Percentiles rank a stretch among this genome's conserved stretches.
phyloP scores from a whole-genome alignment of 2,113 vertebrate genomes.

The Coreoperca whiteheadi region DNA sequence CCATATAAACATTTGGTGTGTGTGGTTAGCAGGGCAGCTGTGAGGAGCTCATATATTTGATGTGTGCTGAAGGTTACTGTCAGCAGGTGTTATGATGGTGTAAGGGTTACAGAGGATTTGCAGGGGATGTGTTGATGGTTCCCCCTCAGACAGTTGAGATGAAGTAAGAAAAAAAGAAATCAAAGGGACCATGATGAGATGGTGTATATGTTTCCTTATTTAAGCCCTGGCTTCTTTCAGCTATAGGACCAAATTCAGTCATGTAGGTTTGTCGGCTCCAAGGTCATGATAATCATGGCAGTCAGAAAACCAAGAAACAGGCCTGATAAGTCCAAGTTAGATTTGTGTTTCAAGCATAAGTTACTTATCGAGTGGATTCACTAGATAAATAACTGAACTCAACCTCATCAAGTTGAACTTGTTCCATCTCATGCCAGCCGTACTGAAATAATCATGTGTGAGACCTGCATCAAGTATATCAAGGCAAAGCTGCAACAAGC shows the following conservation, averaged over 20 bases:
- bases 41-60: conserved; percentile 24
- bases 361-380: conserved; percentile 25
- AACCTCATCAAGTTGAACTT: conserved; percentile 41
- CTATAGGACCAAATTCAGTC: not conserved
- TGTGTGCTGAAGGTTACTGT: conserved; percentile 57
- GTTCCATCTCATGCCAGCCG: conserved; percentile 6
- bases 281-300: conserved; percentile 47
- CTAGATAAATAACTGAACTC: conserved; percentile 49
- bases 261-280: conserved; percentile 25
- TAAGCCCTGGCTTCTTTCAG: not conserved
- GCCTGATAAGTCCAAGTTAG: not conserved
- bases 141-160: conserved; percentile 11
- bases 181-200: not conserved
- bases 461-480: not conserved
- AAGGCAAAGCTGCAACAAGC: not conserved
- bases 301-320: conserved; percentile 22
- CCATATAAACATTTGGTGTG: not conserved
- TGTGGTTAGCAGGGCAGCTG: not conserved
- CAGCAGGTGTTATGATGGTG: conserved; percentile 35
- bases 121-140: conserved; percentile 23
- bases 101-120: conserved; percentile 24
- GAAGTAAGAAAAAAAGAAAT: conserved; percentile 18
- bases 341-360: conserved; percentile 1
- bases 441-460: not conserved
- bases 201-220: not conserved